Evolutionary conservation across 2,797 vertebrate species (phyloP).

Genomic region (Xenops minutus): DNA sequence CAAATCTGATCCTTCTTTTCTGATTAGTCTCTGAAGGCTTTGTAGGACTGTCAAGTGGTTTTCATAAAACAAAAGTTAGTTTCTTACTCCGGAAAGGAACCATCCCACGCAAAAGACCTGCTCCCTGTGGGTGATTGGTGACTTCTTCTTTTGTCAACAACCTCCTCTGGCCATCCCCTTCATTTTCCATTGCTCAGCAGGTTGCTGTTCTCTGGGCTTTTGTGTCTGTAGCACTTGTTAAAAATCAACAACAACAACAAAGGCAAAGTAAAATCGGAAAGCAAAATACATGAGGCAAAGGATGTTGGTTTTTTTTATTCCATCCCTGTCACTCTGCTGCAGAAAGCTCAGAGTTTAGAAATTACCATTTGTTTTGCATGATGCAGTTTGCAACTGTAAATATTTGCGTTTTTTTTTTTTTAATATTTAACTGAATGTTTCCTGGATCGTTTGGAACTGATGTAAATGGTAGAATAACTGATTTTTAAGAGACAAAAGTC

Average conservation of each 20-base stretch:
- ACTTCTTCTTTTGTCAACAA: conserved; percentile 26
- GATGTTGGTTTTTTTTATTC: background rate
- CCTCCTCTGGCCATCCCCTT: background rate
- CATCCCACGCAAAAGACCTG: background rate
- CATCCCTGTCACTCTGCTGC: background rate
- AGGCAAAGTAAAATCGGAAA: background rate
- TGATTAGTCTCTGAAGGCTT: background rate
- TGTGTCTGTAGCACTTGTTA: background rate
- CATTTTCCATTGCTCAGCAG: conserved; percentile 56
- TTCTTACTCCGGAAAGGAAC: background rate
- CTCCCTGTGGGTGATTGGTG: background rate
- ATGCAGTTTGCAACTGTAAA: conserved; percentile 44
- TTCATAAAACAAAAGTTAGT: background rate
- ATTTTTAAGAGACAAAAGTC: conserved; percentile 54
- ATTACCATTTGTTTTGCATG: conserved; percentile 30
- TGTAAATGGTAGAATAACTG: conserved; percentile 37
- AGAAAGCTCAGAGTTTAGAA: conserved; percentile 27
- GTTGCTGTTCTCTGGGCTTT: background rate
- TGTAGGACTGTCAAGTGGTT: background rate
- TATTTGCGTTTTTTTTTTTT: conserved; percentile 1
- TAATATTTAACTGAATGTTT: conserved; percentile 50
- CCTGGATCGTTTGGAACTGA: conserved; percentile 37
- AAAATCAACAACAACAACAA: background rate
- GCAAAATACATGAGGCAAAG: background rate
- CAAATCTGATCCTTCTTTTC: background rate